Percentiles rank a stretch among this genome's conserved stretches.
Evolutionary conservation across 2,113 vertebrate genomes (phyloP).

Genomic region (Pipa parva): DNA sequence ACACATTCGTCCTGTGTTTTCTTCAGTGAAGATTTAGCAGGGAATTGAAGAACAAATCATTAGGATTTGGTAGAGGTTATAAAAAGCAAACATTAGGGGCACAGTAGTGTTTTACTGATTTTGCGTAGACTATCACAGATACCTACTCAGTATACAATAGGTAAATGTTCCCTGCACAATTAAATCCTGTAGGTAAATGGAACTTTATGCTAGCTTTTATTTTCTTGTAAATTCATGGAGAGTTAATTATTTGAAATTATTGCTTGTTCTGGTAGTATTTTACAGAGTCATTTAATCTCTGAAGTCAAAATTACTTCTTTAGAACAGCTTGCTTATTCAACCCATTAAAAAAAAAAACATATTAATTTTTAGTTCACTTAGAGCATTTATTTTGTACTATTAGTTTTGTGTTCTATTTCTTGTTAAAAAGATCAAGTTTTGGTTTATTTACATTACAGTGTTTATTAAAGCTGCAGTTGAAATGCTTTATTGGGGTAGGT

Average conservation of each 20-base stretch:
- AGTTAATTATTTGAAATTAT: conserved; percentile 27
- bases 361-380: conserved; percentile 7
- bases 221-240: conserved; percentile 11
- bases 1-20: conserved; percentile 4
- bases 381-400: not conserved
- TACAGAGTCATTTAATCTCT: conserved; percentile 8
- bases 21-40: conserved; percentile 1
- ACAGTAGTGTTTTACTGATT: conserved; percentile 6
- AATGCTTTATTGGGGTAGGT: no score
- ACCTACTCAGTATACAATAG: conserved; percentile 7
- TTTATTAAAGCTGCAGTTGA: no score
- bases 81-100: conserved; percentile 2
- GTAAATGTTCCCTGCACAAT: conserved; percentile 19
- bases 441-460: no score
- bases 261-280: conserved; percentile 8
- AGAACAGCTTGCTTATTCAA: conserved; percentile 8
- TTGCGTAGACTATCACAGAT: conserved; percentile 13
- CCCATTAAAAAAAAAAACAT: conserved; percentile 11
- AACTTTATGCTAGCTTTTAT: not conserved
- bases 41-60: conserved; percentile 2
- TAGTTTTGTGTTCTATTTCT: conserved; percentile 15
- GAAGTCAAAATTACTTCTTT: not conserved
- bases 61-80: not conserved
- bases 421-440: conserved; percentile 12
- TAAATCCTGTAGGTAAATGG: conserved; percentile 9